Base-by-base conservation (phyloP, 92 coral and sea anemone genomes). In the Galaxea fascicularis region DNA sequence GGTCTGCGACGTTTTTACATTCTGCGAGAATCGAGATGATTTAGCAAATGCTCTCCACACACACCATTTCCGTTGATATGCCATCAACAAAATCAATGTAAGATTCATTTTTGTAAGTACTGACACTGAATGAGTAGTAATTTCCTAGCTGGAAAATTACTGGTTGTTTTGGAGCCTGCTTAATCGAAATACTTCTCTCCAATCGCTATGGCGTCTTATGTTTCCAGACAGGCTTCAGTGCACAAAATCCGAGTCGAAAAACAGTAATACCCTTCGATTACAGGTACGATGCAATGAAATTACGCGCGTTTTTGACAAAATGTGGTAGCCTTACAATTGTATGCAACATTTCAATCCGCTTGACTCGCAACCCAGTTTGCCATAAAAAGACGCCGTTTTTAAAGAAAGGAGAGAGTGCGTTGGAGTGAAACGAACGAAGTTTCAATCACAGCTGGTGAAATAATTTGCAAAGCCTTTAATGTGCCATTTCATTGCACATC, bases 91-190 rank as follows among this genome's bases (percentile, higher is more conserved):
- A 6, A 35, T 35, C 3, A 35, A 35, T 35, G 41, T 35, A 2
- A 35, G 41, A 35, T 2, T 35, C 6, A 35, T 35, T 2, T 35
- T 35, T 35, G 2, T 35, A 35, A 35, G 41, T 35, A n/a, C n/a
- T n/a, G 3, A 35, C 3, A n/a, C 35, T 25, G 27, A 22, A 22
- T 73, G 14, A 44, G 58, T 11, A 22, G 31, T 21, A 45, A 54
- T 56, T 56, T 59, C 68, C 31, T 39, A 56, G 52, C 68, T 76
- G 29, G 30, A 16, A 30, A 56, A 76, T 16, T n/a, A 76, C 59
- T n/a, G 68, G 21, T 58, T 17, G 14, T 57, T 58, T 59, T 16
- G 11, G 53, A 29, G 13, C 10, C 69, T 76, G 28, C 47, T 73
- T 27, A 17, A 73, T 49, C 0, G 56, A 49, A 13, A 51, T 46